Evolutionary conservation across 2,113 vertebrate species (phyloP).

Genomic region (Excalfactoria chinensis): DNA sequence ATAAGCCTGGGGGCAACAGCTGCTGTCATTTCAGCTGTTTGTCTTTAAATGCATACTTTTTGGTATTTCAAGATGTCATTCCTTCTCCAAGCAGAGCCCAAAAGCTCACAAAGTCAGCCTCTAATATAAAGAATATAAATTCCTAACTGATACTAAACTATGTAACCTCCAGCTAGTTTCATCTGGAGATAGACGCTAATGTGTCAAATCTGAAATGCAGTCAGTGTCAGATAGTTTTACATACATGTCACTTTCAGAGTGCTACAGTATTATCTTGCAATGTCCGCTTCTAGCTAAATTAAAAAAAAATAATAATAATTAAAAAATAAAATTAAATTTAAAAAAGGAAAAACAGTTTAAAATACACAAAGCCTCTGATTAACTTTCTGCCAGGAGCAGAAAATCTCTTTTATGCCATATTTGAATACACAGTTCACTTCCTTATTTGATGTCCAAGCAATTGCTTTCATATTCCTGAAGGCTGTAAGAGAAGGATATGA

Average conservation of each 20-base stretch:
- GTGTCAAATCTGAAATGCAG: not conserved
- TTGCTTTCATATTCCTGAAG: conserved; percentile 1
- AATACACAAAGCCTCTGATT: not conserved
- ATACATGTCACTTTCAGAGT: not conserved
- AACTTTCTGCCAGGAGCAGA: not conserved
- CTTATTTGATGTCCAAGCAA: not conserved
- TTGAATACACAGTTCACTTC: not conserved
- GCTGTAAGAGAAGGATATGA: not conserved
- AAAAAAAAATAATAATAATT: not conserved
- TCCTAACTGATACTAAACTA: not conserved
- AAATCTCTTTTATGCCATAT: not conserved
- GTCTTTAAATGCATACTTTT: conserved; percentile 8
- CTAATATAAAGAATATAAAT: conserved; percentile 13
- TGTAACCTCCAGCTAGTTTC: not conserved
- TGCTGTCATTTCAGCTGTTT: conserved; percentile 53
- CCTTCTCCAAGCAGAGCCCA: conserved; percentile 11
- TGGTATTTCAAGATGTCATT: conserved; percentile 21
- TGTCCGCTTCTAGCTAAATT: not conserved
- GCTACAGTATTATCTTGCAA: not conserved
- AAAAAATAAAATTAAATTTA: no score
- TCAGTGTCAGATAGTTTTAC: not conserved
- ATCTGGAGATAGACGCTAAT: not conserved
- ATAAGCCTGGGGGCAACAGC: conserved; percentile 47
- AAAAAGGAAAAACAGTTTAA: not conserved
- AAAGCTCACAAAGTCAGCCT: conserved; percentile 3